Evolutionary conservation across 2,113 vertebrate genomes (phyloP).

Genomic region (Tragulus kanchil): DNA sequence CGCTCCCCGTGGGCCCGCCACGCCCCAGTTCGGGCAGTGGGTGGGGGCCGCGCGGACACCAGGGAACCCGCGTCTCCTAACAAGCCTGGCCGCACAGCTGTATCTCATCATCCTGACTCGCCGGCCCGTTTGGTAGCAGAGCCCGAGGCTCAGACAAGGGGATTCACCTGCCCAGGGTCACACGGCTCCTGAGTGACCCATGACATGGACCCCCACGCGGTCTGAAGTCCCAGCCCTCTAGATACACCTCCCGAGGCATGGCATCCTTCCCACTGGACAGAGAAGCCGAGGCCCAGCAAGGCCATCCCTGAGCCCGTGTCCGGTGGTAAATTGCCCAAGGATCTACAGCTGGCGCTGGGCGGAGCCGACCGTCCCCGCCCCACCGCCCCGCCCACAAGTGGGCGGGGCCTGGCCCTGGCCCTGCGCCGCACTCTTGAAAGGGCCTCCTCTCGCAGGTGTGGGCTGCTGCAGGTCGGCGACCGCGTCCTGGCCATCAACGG

Average conservation of each 20-base stretch:
- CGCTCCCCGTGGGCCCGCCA: neutral
- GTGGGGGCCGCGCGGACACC: neutral
- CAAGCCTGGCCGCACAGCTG: neutral
- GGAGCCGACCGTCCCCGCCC: neutral
- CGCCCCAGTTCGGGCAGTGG: neutral
- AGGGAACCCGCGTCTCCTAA: neutral
- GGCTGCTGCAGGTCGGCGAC: constrained; percentile 97
- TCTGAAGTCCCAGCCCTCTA: neutral
- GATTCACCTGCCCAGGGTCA: neutral
- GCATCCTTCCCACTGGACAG: neutral
- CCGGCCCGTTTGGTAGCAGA: neutral
- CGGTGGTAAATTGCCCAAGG: fast-evolving
- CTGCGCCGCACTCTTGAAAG: fast-evolving
- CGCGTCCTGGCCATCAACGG: constrained; percentile 96
- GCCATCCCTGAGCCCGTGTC: neutral
- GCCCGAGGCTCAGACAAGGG: neutral
- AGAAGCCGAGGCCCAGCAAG: neutral
- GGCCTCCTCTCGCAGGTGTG: constrained; percentile 89
- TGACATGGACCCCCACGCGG: neutral
- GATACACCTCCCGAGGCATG: neutral
- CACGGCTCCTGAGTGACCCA: neutral
- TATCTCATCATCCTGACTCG: neutral
- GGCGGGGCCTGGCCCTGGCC: neutral
- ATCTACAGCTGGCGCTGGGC: fast-evolving
- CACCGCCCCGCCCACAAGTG: neutral